Evolutionary conservation across 2,113 vertebrate species (phyloP).

Genomic region (Ctenomys sociabilis): DNA sequence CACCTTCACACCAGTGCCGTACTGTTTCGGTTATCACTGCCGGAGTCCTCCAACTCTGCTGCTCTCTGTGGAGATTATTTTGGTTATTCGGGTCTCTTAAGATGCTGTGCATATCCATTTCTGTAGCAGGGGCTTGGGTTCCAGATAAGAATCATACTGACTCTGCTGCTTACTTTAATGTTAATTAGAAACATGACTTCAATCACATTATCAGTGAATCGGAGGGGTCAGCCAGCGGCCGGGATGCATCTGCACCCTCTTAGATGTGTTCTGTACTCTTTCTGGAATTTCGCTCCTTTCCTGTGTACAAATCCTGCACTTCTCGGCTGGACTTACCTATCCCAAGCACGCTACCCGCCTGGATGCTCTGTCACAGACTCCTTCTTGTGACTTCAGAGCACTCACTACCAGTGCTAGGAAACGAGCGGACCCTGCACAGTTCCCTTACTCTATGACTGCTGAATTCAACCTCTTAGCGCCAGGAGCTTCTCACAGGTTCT

Average conservation of each 20-base stretch:
- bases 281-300: neutral
- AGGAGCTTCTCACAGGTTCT: neutral
- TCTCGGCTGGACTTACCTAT: neutral
- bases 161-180: neutral
- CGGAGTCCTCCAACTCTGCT: neutral
- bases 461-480: neutral
- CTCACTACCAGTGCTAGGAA: neutral
- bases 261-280: neutral
- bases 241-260: neutral
- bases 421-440: neutral
- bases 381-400: neutral
- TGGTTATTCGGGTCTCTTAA: neutral
- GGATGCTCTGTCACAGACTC: neutral
- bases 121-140: neutral
- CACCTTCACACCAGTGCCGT: neutral
- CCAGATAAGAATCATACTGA: neutral
- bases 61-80: neutral
- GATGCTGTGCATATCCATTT: neutral
- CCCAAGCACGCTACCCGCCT: neutral
- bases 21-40: neutral
- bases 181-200: neutral
- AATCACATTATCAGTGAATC: too few relatives aligned
- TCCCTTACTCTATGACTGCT: neutral
- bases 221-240: neutral
- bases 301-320: neutral